Base-by-base conservation (phyloP, 1,140 invertebrate genomes). In the Subanguina moxae region DNA sequence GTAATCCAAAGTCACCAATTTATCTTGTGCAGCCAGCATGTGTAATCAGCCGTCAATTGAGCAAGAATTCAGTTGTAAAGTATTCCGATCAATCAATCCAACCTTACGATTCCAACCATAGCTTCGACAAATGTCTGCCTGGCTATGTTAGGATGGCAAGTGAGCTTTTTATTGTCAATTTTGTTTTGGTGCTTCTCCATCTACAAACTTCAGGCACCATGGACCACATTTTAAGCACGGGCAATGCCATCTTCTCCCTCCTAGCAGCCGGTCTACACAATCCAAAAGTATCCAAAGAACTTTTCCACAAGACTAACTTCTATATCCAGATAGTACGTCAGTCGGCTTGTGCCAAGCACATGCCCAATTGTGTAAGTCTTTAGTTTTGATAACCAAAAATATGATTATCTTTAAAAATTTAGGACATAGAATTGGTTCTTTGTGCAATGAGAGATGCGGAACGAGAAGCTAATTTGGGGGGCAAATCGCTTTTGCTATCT, bases 401-500 rank as follows among this genome's bases (percentile, higher is more conserved):
- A 58, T n/a, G 1, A 62, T 62, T 27, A 13, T 25, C 25, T 62
- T 43, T 61, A 1, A 27, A 64, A 64, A 25, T 66, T 64, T 17
- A 66, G 65, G 65, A 67, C n/a, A 27, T 67, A 21, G 65, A 67
- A 42, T 45, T 67, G 65, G 65, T 67, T 66, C 23, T 43, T 21
- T 27, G 62, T 32, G 65, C 65, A 13, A 67, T 67, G 30, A 66
- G 57, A 28, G 65, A 67, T 57, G 38, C 38, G 30, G 62, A 67
- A 71, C 9, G 63, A 1, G 65, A 65, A 13, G 17, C 65, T 38
- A 23, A 25, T 15, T 65, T 28, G 64, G 23, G 28, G 17, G 63
- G 43, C 27, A 66, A 17, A 23, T 30, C 28, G 15, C 45, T 62
- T n/a, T 42, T 38, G 42, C 62, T 67, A 15, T 71, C 56, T 19